Base-by-base conservation (phyloP, 2,888 invertebrate species). In the Zaprionus bogoriensis region DNA sequence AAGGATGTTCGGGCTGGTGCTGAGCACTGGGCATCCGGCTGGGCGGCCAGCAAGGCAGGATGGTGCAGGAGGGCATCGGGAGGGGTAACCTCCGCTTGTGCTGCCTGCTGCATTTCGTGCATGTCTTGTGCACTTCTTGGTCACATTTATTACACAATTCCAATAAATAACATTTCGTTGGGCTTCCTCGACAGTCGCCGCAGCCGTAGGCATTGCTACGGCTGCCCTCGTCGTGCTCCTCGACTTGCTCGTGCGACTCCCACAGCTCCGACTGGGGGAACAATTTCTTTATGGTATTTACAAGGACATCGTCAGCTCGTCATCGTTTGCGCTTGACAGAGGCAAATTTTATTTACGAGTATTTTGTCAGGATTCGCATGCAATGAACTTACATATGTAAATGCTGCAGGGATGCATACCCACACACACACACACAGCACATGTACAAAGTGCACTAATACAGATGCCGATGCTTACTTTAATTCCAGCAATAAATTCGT, bases 81-180 rank as follows among this genome's bases (percentile, higher is more conserved):
- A 19, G 3, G 1, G 38, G 27, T 17, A n/a, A 25, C n/a, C 22
- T 12, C n/a, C 12, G 12, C 10, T 9, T 32, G 30, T 46, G 45
- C 23, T 53, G 30, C 25, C 45, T 58, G 57, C 50, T 54, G 59
- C 67, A 73, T 59, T 62, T 77, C 70, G 73, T 70, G 75, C 67
- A 78, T 62, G 76, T 75, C 78, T 60, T 75, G 70, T 78, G 73
- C 79, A 77, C 76, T 77, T 77, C 78, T 78, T 60, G 79, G 73
- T 70, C 67, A 77, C 75, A 77, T 78, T 77, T 70, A 77, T 78
- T 78, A 75, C 73, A 78, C 76, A 78, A 78, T 77, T 76, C 79
- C 78, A 78, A 77, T 77, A 78, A 77, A 77, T 77, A 77, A 77
- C 79, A 73, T 77, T 73, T 78, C 54, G 57, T 63, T 55, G 63